Conservation (phyloP, 2,888 invertebrate genomes). For the Hirtodrosophila duncani region DNA sequence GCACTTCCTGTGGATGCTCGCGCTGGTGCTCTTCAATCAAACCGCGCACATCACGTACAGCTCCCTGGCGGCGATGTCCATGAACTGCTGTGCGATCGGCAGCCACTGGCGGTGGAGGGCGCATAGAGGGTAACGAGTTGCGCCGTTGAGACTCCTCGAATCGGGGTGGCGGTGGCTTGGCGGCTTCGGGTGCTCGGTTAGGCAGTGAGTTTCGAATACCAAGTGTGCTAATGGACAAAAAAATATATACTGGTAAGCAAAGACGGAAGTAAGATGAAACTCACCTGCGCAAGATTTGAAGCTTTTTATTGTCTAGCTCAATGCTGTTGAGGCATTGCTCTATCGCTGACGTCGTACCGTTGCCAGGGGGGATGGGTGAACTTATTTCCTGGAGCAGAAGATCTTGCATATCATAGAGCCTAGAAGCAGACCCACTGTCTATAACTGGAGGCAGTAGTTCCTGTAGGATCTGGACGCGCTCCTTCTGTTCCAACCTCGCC, state of each 20-base stretch:
- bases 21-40: conserved; percentile 90
- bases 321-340: conserved; percentile 27
- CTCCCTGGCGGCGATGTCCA: conserved; percentile 85
- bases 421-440: conserved; percentile 24
- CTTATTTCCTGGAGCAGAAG: conserved; percentile 30
- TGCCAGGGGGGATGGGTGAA: conserved; percentile 12
- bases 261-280: not conserved
- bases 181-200: not conserved
- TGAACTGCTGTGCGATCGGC: conserved; percentile 7
- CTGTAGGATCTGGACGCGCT: conserved; percentile 80
- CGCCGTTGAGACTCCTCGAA: conserved; percentile 19
- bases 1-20: conserved; percentile 86
- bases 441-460: conserved; percentile 54
- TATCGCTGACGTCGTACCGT: conserved; percentile 14
- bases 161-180: conserved; percentile 1
- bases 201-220: conserved; percentile 20
- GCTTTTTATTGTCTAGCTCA: conserved; percentile 32
- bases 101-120: conserved; percentile 16
- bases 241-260: not conserved
- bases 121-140: conserved; percentile 33
- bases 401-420: conserved; percentile 41
- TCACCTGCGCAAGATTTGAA: conserved; percentile 35
- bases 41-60: conserved; percentile 89
- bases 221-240: conserved; percentile 21
- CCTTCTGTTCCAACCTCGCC: conserved; percentile 84